phyloP scores from a whole-genome alignment of 2,797 vertebrate genomes.

The Hipposideros larvatus region DNA sequence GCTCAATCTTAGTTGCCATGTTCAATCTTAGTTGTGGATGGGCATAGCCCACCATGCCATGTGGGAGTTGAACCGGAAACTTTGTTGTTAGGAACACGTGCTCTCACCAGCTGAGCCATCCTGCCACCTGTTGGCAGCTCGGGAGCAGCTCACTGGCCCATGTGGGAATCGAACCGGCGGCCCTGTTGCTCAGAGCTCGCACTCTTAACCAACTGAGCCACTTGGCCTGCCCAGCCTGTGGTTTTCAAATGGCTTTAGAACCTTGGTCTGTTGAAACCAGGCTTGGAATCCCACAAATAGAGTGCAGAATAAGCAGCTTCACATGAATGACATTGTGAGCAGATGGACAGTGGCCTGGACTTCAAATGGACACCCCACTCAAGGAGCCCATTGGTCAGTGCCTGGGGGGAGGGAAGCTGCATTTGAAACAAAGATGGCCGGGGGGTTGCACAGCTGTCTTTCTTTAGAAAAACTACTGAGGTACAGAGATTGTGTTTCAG shows the following conservation, averaged over 20 bases:
- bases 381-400: neutral
- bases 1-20: too few species aligned
- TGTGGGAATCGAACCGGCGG: too few species aligned
- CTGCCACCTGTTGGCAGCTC: too few species aligned
- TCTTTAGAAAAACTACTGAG: neutral
- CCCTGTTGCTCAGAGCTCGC: too few species aligned
- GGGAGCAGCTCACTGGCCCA: too few species aligned
- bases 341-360: neutral
- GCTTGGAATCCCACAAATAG: neutral
- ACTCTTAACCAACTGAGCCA: too few species aligned
- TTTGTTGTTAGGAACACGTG: too few species aligned
- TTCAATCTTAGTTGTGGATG: too few species aligned
- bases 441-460: neutral
- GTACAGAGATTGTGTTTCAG: neutral
- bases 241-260: conserved; percentile 46
- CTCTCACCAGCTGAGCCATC: too few species aligned
- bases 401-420: neutral
- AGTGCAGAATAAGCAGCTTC: neutral
- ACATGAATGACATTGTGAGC: neutral
- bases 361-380: neutral
- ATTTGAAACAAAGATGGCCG: neutral
- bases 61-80: too few species aligned
- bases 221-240: neutral
- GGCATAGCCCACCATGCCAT: too few species aligned
- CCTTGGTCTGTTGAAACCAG: neutral